Base-by-base conservation (phyloP, 2,113 vertebrate species). In the Pomatorhinus ruficollis region DNA sequence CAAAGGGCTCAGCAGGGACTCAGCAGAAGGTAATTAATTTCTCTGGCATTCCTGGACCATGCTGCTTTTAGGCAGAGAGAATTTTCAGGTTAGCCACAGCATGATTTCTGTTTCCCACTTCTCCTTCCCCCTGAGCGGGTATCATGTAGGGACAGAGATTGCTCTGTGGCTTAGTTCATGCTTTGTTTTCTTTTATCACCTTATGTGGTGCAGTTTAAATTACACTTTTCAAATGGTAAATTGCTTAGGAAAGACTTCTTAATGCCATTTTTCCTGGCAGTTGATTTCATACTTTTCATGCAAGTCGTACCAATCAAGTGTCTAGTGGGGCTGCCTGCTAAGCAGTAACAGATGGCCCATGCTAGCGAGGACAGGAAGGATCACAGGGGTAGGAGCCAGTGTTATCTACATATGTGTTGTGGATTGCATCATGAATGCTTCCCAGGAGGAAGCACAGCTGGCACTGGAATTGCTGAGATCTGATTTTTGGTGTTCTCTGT, bases 331-430 rank as follows among this genome's bases (percentile, higher is more conserved):
- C 68, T 94, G 87, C 54, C 70, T 93, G 79, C 88, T 96, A 87
- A 94, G 89, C 77, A 80, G 64, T 45, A 74, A 84, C 78, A 92
- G 94, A 94, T 94, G 94, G 95, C 85, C 65, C 19, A 1, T 33
- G 74, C 53, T 86, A 88, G 90, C 5, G 20, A 87, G 84, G 60
- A 83, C 81, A 88, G 80, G 70, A 85, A 84, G 77, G 86, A 84
- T 93, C 70, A 42, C 9, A 42, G n/a, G 68, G 56, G 71, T 59
- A 40, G 70, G 53, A 95, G 89, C 28, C 80, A 66, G 77, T 64
- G 66, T 84, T 90, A 84, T 50, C 70, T 91, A 52, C 53, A 22
- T 93, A 21, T 5, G 28, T 88, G 79, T 89, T 91, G 95, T 74
- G 53, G 63, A 61, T 92, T 87, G 63, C 61, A 64, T 25, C 49